These are phyloP conservation scores for Hydrocynus forskahlii DNA, from an alignment of 2,797 vertebrate genomes.

Conservation along the genomic window DNA sequence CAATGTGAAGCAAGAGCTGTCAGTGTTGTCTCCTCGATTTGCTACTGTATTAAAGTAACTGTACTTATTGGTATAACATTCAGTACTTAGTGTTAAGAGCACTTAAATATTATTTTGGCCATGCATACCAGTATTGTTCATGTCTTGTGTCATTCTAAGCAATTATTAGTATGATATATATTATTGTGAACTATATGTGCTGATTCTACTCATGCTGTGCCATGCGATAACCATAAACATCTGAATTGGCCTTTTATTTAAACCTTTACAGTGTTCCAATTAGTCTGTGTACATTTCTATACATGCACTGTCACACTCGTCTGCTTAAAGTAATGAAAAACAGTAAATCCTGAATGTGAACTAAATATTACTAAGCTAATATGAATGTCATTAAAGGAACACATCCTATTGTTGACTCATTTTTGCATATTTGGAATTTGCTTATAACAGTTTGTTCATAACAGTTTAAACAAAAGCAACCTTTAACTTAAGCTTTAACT, in stretches of 20 bases:
- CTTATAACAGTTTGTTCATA: not conserved
- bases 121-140: not conserved
- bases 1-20: not conserved
- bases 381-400: not conserved
- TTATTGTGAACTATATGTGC: not conserved
- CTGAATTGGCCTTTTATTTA: not conserved
- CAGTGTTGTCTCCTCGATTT: not conserved
- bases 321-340: constrained; percentile 3
- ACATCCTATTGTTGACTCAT: not conserved
- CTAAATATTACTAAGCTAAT: not conserved
- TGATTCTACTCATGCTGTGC: not conserved
- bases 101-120: not conserved
- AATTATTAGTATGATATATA: not conserved
- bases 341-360: constrained; percentile 15
- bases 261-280: not conserved
- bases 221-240: not conserved
- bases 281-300: not conserved
- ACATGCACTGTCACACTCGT: constrained; percentile 6
- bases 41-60: not conserved
- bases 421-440: not conserved
- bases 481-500: not conserved
- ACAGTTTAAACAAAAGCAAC: not conserved
- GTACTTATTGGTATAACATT: not conserved
- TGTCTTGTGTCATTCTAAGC: not conserved
- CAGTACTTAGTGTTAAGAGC: not conserved